phyloP scores from a whole-genome alignment of 2,888 invertebrate species.

The Eupithecia abbreviata region DNA sequence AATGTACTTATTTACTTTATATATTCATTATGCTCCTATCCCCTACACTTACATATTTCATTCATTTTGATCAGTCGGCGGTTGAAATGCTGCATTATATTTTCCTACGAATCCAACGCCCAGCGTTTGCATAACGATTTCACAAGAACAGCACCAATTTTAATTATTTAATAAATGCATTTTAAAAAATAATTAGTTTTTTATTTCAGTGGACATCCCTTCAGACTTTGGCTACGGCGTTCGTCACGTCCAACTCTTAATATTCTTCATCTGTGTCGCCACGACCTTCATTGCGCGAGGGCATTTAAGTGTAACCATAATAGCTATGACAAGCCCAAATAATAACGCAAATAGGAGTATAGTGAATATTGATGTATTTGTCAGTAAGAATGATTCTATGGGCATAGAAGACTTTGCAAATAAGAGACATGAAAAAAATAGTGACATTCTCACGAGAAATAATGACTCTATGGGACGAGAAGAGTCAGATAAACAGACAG shows the following conservation, averaged over 20 bases:
- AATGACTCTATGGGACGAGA: not conserved
- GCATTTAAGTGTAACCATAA: slow-evolving; percentile 43
- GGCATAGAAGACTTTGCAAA: not conserved
- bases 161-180: not conserved
- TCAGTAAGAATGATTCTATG: not conserved
- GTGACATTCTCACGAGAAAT: not conserved
- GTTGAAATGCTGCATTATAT: not conserved
- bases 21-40: too few relatives aligned
- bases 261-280: slow-evolving; percentile 30
- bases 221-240: slow-evolving; percentile 32
- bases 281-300: slow-evolving; percentile 34
- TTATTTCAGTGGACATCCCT: slow-evolving; percentile 28
- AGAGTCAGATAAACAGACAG: not conserved
- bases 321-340: slow-evolving; percentile 39
- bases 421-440: not conserved
- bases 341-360: not conserved
- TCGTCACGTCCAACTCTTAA: slow-evolving; percentile 36
- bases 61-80: not conserved
- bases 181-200: not conserved
- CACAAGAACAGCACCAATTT: not conserved
- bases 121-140: not conserved
- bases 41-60: not conserved
- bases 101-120: not conserved
- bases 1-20: too few relatives aligned
- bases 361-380: not conserved